These are phyloP conservation scores for Myiotriccus ornatus DNA, from an alignment of 2,797 vertebrate genomes.

Conservation along the genomic window DNA sequence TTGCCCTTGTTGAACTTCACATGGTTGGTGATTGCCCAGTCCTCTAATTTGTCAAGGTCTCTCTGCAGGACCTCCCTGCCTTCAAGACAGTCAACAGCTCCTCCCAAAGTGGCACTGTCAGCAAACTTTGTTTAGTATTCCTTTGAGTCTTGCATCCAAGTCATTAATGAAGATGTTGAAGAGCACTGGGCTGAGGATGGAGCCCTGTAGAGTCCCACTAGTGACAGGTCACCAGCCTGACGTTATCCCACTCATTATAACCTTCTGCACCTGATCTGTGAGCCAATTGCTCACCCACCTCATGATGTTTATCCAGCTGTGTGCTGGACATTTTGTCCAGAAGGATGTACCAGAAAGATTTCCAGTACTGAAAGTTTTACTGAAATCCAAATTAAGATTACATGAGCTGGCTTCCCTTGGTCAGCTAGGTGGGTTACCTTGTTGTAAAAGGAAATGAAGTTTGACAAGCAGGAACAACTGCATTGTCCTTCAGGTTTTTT, in stretches of 20 bases:
- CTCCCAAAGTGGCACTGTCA: not conserved
- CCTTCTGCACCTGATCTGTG: accelerated
- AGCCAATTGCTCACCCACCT: not conserved
- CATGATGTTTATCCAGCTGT: not conserved
- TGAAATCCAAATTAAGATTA: not conserved
- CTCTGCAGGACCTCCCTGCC: not conserved
- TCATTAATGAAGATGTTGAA: not conserved
- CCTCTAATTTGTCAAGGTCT: not conserved
- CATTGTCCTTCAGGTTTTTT: not conserved
- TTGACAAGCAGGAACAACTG: not conserved
- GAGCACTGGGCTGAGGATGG: accelerated
- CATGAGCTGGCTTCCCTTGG: not conserved
- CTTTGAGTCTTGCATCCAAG: not conserved
- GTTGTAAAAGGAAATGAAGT: not conserved
- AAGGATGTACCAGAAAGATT: not conserved
- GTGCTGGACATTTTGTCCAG: not conserved
- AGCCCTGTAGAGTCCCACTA: not conserved
- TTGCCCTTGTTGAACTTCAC: not conserved
- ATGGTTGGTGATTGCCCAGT: not conserved
- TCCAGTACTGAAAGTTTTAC: not conserved
- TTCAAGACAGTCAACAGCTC: accelerated
- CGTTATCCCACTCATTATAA: too few species aligned
- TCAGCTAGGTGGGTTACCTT: not conserved
- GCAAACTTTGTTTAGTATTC: not conserved
- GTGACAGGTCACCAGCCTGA: not conserved